These are phyloP conservation scores for Cheilosia urbana DNA, from an alignment of 2,888 invertebrate genomes.

Conservation along the genomic window DNA sequence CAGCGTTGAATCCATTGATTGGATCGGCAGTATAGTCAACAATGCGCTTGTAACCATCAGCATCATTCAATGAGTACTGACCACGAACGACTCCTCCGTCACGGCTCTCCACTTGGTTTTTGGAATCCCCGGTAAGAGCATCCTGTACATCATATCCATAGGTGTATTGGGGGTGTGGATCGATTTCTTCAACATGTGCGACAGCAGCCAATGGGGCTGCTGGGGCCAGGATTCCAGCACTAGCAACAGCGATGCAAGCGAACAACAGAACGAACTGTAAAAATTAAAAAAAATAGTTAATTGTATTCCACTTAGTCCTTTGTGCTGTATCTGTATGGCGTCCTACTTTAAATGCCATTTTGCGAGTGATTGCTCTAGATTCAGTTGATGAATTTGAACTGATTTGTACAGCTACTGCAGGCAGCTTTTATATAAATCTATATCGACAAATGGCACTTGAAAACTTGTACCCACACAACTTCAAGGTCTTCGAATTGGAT, in stretches of 20 bases:
- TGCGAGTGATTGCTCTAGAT: constrained; percentile 80
- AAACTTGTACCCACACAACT: constrained; percentile 18
- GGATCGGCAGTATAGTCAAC: constrained; percentile 84
- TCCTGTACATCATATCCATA: constrained; percentile 84
- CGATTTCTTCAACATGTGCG: constrained; percentile 80
- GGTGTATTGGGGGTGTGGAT: constrained; percentile 83
- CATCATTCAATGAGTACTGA: constrained; percentile 83
- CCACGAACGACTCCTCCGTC: constrained; percentile 83
- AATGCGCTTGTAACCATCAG: constrained; percentile 83
- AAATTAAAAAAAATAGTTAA: constrained; percentile 18
- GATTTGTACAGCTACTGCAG: constrained; percentile 77
- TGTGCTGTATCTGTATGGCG: constrained; percentile 16
- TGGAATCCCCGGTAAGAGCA: constrained; percentile 83
- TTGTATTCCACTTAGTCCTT: constrained; percentile 53
- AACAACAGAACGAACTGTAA: constrained; percentile 80
- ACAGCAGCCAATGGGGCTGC: constrained; percentile 79
- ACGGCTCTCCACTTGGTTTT: constrained; percentile 83
- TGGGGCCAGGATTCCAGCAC: constrained; percentile 81
- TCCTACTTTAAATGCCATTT: constrained; percentile 83
- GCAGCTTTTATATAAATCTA: constrained; percentile 80
- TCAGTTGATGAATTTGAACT: constrained; percentile 82
- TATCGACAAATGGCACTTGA: neutral
- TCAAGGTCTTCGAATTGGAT: constrained; percentile 26
- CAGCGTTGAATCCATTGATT: constrained; percentile 83
- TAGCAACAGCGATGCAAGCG: constrained; percentile 81